A percentile compares a stretch with the other conserved stretches of the same genome.
These are phyloP conservation scores for Drosophila nr. medialis DNA, from an alignment of 2,888 invertebrate species.

Conservation along the genomic window DNA sequence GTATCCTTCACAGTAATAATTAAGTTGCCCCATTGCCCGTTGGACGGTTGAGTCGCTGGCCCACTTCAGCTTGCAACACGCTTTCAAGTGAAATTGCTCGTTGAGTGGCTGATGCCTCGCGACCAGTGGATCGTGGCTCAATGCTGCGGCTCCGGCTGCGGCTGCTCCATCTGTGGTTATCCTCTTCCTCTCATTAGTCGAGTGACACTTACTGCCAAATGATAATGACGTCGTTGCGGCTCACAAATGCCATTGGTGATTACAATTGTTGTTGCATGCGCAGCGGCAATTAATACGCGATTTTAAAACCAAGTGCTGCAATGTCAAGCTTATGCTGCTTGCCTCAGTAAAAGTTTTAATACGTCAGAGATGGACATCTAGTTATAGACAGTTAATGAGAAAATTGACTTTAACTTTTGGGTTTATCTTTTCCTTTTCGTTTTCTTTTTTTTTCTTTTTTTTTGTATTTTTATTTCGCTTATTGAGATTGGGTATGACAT, in stretches of 20 bases:
- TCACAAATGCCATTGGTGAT: conserved; percentile 27
- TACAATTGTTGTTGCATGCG: conserved; percentile 46
- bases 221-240: conserved; percentile 76
- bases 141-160: conserved; percentile 21
- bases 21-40: conserved; percentile 62
- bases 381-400: not conserved
- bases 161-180: conserved; percentile 14
- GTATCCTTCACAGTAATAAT: conserved; percentile 59
- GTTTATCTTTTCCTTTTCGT: not conserved
- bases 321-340: conserved; percentile 12
- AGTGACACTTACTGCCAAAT: conserved; percentile 66
- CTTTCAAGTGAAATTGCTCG: conserved; percentile 54
- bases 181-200: conserved; percentile 38
- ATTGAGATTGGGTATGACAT: not conserved
- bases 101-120: conserved; percentile 47
- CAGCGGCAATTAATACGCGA: conserved; percentile 29
- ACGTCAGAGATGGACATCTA: too few species aligned
- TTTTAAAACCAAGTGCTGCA: conserved; percentile 27
- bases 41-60: conserved; percentile 22
- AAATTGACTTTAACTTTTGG: not conserved
- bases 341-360: conserved; percentile 1
- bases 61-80: conserved; percentile 44
- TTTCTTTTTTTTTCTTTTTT: not conserved
- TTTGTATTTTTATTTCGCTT: not conserved
- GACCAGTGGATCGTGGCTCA: conserved; percentile 33